Evolutionary conservation across 2,888 invertebrate species (phyloP), one percentile per base, ranked within the genome.

Genomic region (Aphidoletes aphidimyza): DNA sequence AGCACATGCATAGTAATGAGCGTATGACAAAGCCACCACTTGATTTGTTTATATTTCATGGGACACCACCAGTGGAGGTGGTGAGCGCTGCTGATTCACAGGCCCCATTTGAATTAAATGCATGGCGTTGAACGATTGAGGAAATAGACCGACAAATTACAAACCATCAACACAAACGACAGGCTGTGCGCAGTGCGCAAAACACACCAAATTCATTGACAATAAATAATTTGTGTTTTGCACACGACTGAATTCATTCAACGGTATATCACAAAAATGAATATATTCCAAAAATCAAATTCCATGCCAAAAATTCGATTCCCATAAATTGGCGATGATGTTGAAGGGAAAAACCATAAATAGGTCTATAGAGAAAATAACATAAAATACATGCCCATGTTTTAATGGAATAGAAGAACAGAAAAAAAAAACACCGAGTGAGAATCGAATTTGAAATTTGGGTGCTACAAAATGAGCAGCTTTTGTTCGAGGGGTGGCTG

Each of bases 201-300:
- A 3, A 54, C 47, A 54, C 54, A 54, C 47, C 47, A 5, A 47
- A 22, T 54, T 54, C n/a, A 54, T 11, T 54, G 54, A 22, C 54
- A 54, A 22, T 54, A n/a, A n/a, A n/a, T n/a, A 54, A 54, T 54
- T 54, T 54, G 54, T 54, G 54, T 54, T 54, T n/a, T n/a, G n/a
- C n/a, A 22, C 54, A 54, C 54, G 22, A 54, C 54, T 54, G 54
- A 54, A 54, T 54, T 54, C 22, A 22, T 54, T 5, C n/a, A n/a
- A 54, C 22, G n/a, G 9, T 22, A 54, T 8, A 22, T 54, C 22
- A 22, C 2, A n/a, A n/a, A 22, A 22, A n/a, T 22, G 22, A n/a
- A n/a, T n/a, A 9, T 47, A 9, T 47, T 17, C 47, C 11, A 22
- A 54, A 54, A 22, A 3, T 9, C n/a, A n/a, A 54, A 54, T 54